Conservation (phyloP, 2,797 vertebrate genomes). For the Crocidura indochinensis region DNA sequence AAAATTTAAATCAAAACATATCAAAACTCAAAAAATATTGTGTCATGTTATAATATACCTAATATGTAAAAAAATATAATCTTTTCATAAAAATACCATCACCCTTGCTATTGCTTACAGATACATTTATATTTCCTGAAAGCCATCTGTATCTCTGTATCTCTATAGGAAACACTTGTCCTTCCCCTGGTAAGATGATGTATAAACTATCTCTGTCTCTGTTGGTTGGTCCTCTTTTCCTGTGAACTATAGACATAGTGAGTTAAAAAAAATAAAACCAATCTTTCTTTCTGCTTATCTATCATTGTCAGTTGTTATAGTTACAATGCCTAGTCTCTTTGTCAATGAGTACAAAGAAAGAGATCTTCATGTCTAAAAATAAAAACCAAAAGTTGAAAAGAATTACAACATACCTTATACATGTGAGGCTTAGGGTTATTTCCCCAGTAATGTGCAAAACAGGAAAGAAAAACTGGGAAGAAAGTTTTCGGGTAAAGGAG, state of each 20-base stretch:
- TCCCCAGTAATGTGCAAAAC: too few relatives aligned
- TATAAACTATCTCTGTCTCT: neutral
- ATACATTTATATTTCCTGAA: neutral
- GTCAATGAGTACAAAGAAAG: neutral
- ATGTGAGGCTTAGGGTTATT: too few relatives aligned
- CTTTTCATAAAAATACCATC: too few relatives aligned
- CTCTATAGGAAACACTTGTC: neutral
- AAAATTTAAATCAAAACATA: neutral
- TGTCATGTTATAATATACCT: neutral
- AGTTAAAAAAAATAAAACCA: too few relatives aligned
- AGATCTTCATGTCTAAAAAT: constrained; percentile 9
- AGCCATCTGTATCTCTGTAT: constrained; percentile 19
- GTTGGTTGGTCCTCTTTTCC: neutral
- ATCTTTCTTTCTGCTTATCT: constrained; percentile 32
- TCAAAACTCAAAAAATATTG: neutral
- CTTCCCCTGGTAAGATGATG: neutral
- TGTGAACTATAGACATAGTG: constrained; percentile 21
- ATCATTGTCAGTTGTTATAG: constrained; percentile 31
- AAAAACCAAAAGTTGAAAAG: too few relatives aligned
- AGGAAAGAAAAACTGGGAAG: too few relatives aligned
- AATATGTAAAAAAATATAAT: too few relatives aligned
- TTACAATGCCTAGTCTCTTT: neutral
- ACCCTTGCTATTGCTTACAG: neutral
- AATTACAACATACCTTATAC: too few relatives aligned
- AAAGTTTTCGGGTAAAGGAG: too few relatives aligned